Conservation (phyloP, 2,888 invertebrate species). For the Troides oblongomaculatus region DNA sequence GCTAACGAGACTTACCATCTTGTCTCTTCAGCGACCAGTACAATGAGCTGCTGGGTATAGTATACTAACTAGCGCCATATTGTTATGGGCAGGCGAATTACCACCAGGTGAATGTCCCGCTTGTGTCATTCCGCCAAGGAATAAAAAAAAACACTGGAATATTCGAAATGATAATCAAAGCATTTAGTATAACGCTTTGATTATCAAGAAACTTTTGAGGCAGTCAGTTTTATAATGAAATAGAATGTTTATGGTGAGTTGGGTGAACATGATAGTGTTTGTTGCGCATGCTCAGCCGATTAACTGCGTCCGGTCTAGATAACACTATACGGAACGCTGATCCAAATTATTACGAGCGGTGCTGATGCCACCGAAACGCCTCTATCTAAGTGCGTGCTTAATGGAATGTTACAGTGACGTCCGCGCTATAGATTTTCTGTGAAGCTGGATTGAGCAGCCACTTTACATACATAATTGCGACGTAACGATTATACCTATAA, state of each 20-base stretch:
- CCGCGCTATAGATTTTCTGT: constrained; percentile 7
- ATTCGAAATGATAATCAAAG: too few relatives aligned
- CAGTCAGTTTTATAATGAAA: constrained; percentile 23
- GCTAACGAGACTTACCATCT: too few relatives aligned
- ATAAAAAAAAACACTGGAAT: too few relatives aligned
- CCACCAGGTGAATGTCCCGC: too few relatives aligned
- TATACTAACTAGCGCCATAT: too few relatives aligned
- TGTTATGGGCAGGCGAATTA: too few relatives aligned
- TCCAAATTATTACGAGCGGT: constrained; percentile 55
- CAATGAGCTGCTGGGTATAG: too few relatives aligned
- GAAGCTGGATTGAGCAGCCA: constrained; percentile 8
- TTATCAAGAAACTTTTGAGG: background rate
- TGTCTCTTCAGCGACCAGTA: too few relatives aligned
- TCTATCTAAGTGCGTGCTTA: constrained; percentile 18
- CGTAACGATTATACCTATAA: constrained; percentile 6
- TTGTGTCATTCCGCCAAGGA: too few relatives aligned
- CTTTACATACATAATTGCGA: constrained; percentile 24
- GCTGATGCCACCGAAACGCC: constrained; percentile 44
- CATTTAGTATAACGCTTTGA: too few relatives aligned
- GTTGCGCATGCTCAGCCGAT: constrained; percentile 66
- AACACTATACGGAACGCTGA: constrained; percentile 71
- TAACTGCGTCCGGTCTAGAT: constrained; percentile 73
- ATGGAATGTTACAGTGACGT: constrained; percentile 14
- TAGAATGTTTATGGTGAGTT: constrained; percentile 38
- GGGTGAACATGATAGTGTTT: constrained; percentile 59